phyloP scores from a whole-genome alignment of 1,140 invertebrate genomes.

The Zophobas morio region DNA sequence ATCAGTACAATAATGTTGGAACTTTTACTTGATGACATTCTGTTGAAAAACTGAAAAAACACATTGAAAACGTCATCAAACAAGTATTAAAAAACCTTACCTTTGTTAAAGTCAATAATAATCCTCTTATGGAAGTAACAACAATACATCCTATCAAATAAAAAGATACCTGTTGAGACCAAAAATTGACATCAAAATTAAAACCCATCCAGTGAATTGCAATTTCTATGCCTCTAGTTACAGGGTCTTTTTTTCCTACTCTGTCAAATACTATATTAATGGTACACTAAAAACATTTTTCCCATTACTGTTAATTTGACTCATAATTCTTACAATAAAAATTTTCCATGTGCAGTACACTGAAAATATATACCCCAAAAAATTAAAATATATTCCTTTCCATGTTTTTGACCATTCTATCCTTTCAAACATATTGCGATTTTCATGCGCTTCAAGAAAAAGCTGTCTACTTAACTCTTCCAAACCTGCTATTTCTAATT shows the following conservation, averaged over 20 bases:
- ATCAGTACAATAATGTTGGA: constrained; percentile 98
- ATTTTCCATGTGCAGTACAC: constrained; percentile 99
- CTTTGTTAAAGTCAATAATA: constrained; percentile 98
- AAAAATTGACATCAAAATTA: constrained; percentile 97
- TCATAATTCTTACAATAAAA: constrained; percentile 87
- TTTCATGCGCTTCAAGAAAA: constrained; percentile 96
- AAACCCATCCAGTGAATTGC: constrained; percentile 97
- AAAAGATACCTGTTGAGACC: constrained; percentile 99
- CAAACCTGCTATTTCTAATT: constrained; percentile 87
- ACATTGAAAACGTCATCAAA: constrained; percentile 17
- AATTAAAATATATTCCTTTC: constrained; percentile 99
- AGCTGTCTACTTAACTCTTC: constrained; percentile 95
- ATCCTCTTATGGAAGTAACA: constrained; percentile 96
- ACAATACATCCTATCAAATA: constrained; percentile 98
- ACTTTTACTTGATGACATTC: constrained; percentile 99
- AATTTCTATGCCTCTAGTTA: constrained; percentile 97
- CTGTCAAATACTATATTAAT: constrained; percentile 99
- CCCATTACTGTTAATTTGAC: constrained; percentile 10
- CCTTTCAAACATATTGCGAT: constrained; percentile 93
- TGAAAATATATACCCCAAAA: constrained; percentile 98
- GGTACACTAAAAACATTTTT: constrained; percentile 79
- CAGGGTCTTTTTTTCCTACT: constrained; percentile 98
- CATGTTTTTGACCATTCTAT: constrained; percentile 97
- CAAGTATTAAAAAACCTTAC: constrained; percentile 69
- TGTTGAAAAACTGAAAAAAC: constrained; percentile 96